Evolutionary conservation across 2,113 vertebrate species (phyloP).

Genomic region (Thamnophis sirtalis): DNA sequence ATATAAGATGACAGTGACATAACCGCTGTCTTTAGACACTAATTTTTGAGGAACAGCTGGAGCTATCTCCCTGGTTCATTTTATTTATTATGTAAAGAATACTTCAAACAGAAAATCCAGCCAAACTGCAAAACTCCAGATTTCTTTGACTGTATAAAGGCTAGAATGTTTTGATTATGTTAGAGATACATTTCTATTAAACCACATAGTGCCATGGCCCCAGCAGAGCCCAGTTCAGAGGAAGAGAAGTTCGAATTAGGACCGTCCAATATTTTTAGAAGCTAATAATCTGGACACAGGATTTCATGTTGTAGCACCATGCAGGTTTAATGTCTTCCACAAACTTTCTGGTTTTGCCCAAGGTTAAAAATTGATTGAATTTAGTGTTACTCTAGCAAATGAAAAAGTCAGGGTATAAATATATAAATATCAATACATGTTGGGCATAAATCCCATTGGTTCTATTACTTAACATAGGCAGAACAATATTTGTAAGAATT

Average conservation of each 20-base stretch:
- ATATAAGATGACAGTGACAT: constrained; percentile 84
- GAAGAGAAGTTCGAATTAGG: neutral
- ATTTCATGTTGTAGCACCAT: neutral
- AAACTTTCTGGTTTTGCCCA: neutral
- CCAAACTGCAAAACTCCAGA: constrained; percentile 45
- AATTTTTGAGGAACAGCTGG: constrained; percentile 67
- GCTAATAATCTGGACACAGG: neutral
- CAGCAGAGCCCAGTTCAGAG: neutral
- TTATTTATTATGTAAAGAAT: constrained; percentile 91
- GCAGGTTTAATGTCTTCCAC: neutral
- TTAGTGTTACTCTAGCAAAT: neutral
- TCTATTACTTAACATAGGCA: neutral
- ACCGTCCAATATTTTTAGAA: neutral
- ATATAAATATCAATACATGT: neutral
- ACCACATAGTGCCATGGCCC: neutral
- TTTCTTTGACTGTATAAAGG: neutral
- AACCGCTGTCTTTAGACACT: constrained; percentile 97
- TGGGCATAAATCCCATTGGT: neutral
- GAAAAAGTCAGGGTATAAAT: neutral
- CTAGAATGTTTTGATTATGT: rapidly evolving
- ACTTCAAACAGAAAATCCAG: constrained; percentile 73
- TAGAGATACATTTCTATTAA: neutral
- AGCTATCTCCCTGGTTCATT: constrained; percentile 91
- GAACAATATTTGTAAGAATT: neutral
- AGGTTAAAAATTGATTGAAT: neutral